Base-by-base conservation (phyloP, 30 jellyfish, hydroid and myxozoan genomes). In the Cassiopea xamachana region DNA sequence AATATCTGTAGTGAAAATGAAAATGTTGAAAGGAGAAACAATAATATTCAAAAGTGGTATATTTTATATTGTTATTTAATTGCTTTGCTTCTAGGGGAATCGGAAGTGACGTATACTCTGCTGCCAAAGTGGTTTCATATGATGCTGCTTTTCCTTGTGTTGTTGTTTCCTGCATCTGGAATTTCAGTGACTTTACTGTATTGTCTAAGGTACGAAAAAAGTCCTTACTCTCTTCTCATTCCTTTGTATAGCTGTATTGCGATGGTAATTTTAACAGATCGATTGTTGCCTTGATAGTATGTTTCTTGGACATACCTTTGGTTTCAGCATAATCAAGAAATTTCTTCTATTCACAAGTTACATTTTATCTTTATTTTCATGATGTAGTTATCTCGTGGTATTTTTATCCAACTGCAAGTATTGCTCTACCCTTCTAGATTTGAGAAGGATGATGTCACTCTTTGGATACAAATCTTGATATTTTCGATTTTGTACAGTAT, bases 121-220 rank as follows among this genome's bases (percentile, higher is more conserved):
- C 12, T 82, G 27, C 82, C 90, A 12, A 46, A 43, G 73, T 82
- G 90, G 83, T 67, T 48, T 15, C 16, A 19, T 47, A 45, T 19
- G 7, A 19, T 67, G 44, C n/a, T 69, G 73, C 16, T 72, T 17
- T 18, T 12, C 61, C 39, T 69, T 82, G 67, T 62, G 43, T 48
- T 82, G 46, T 43, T 82, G 75, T 59, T 82, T 45, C 68, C 90
- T 45, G 79, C 60, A 55, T 70, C 81, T 62, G 90, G 82, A 18
- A 44, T 82, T 18, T 47, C 70, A 18, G 60, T 69, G 27, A 82
- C 90, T 6, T 27, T 82, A 58, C 69, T 69, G 27, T 44, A 64
- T 44, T 12, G 90, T 18, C 15, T 61, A n/a, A 68, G 90, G 90
- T 82, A 61, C 9, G 77, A 47, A 4, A 5, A 3, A 1, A 15